phyloP scores from a whole-genome alignment of 2,797 vertebrate species.

The Lycodopsis pacificus region DNA sequence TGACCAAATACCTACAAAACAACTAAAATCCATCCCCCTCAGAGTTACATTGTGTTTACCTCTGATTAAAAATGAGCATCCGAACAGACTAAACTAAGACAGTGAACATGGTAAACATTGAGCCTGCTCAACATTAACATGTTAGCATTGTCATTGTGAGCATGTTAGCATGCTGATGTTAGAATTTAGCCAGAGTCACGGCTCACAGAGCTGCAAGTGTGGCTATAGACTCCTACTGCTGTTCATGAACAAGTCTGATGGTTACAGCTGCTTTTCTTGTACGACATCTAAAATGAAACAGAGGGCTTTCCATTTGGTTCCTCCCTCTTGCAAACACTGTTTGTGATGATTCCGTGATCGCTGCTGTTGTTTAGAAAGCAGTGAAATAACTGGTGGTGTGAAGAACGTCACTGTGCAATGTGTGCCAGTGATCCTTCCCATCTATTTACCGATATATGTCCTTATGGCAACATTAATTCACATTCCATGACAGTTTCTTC shows the following conservation, averaged over 20 bases:
- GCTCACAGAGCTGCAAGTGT: background rate
- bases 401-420: background rate
- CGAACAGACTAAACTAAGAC: background rate
- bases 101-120: background rate
- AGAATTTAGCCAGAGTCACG: background rate
- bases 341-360: background rate
- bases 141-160: background rate
- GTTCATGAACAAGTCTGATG: background rate
- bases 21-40: background rate
- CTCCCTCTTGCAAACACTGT: background rate
- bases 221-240: background rate
- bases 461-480: background rate
- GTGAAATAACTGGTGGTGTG: background rate
- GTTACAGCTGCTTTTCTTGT: background rate
- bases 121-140: background rate
- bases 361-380: background rate
- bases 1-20: no score
- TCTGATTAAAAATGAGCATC: background rate
- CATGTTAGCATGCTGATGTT: background rate
- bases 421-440: background rate
- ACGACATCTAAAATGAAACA: background rate
- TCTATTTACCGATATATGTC: background rate
- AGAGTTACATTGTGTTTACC: background rate
- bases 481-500: background rate
- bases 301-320: background rate